phyloP scores from a whole-genome alignment of 2,888 invertebrate species.

The Drosophila kuntzei region DNA sequence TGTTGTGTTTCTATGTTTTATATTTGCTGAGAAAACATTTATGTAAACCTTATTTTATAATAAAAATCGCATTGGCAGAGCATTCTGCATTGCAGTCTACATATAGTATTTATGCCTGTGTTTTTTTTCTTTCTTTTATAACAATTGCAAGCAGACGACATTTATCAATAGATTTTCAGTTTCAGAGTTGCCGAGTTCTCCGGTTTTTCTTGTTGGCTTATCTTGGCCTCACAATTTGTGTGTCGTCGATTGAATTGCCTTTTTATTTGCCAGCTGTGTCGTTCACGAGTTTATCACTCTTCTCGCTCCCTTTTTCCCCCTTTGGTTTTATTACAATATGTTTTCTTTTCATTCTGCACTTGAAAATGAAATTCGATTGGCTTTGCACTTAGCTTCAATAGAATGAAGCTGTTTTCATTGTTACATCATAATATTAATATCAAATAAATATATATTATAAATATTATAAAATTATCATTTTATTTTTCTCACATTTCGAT shows the following conservation, averaged over 20 bases:
- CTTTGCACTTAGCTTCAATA: not conserved
- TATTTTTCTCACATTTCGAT: not conserved
- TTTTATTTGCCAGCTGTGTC: conserved; percentile 47
- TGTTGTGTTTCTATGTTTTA: conserved; percentile 19
- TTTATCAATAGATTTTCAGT: conserved; percentile 58
- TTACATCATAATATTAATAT: not conserved
- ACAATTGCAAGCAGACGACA: conserved; percentile 51
- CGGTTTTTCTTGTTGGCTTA: conserved; percentile 10
- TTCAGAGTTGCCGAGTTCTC: conserved; percentile 13
- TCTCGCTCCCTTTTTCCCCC: not conserved
- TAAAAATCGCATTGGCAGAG: conserved; percentile 64
- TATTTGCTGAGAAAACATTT: conserved; percentile 75
- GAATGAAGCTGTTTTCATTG: not conserved
- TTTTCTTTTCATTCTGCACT: conserved; percentile 16
- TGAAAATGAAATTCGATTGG: not conserved
- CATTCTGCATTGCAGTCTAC: conserved; percentile 28
- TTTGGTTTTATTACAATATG: conserved; percentile 13
- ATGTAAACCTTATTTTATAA: conserved; percentile 74
- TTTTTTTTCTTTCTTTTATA: conserved; percentile 57
- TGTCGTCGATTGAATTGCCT: conserved; percentile 51
- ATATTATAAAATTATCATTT: not conserved
- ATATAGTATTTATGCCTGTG: conserved; percentile 43
- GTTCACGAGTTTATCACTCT: conserved; percentile 35
- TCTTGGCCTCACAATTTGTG: conserved; percentile 30
- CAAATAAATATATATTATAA: not conserved